phyloP scores from a whole-genome alignment of 1,140 invertebrate genomes.

The Drosophila lini region DNA sequence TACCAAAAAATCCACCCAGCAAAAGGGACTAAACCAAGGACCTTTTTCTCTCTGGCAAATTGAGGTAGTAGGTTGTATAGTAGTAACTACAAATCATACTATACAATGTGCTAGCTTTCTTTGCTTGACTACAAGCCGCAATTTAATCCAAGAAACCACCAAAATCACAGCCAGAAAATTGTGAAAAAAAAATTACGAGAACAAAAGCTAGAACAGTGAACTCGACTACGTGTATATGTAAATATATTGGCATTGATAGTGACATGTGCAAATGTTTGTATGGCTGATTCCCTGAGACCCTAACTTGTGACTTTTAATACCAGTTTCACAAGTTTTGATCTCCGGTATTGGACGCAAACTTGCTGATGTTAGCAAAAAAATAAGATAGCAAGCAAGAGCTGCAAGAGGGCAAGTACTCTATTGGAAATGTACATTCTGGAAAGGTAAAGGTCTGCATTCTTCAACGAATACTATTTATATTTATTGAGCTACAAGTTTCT shows the following conservation, averaged over 20 bases:
- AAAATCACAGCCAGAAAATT: constrained; percentile 35
- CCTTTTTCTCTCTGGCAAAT: constrained; percentile 84
- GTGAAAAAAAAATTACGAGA: constrained; percentile 28
- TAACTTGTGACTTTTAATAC: constrained; percentile 85
- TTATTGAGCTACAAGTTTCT: constrained; percentile 8
- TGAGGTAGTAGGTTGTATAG: constrained; percentile 85
- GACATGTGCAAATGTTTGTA: constrained; percentile 84
- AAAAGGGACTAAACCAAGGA: constrained; percentile 78
- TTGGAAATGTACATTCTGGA: not conserved
- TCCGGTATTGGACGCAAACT: constrained; percentile 85
- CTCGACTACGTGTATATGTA: constrained; percentile 3
- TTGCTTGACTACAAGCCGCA: constrained; percentile 83
- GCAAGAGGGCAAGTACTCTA: not conserved
- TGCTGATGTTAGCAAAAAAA: constrained; percentile 79
- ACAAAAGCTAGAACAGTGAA: constrained; percentile 24
- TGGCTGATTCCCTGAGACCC: constrained; percentile 85
- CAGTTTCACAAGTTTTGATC: constrained; percentile 85
- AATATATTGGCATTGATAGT: constrained; percentile 73
- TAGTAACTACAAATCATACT: constrained; percentile 78
- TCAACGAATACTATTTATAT: not conserved
- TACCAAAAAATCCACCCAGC: constrained; percentile 46
- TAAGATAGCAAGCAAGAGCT: constrained; percentile 15
- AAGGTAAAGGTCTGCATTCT: constrained; percentile 8
- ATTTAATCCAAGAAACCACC: constrained; percentile 20
- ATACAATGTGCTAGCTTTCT: constrained; percentile 85